These are phyloP conservation scores for Resseliella maxima DNA, from an alignment of 2,888 invertebrate species.

Conservation along the genomic window DNA sequence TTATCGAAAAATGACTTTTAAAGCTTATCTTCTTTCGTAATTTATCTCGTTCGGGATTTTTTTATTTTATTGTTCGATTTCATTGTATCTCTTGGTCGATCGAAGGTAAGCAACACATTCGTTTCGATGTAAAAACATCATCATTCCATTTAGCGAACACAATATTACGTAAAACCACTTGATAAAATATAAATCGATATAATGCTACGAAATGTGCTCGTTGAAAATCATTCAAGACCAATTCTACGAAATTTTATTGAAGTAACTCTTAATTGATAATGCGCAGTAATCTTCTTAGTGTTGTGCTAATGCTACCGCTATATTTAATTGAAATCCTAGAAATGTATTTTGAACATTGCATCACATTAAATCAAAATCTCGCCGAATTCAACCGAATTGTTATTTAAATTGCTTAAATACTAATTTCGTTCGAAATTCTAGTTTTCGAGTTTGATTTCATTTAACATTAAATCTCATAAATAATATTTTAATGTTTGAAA, in stretches of 20 bases:
- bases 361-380: not conserved
- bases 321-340: not conserved
- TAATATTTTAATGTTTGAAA: not conserved
- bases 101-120: no score
- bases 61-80: no score
- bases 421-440: no score
- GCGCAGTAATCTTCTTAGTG: not conserved
- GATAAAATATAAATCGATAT: not conserved
- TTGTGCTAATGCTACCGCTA: not conserved
- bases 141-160: not conserved
- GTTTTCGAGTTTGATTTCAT: no score
- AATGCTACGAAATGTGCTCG: not conserved
- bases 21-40: not conserved
- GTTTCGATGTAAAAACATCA: not conserved
- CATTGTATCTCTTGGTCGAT: no score
- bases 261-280: not conserved
- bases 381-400: no score
- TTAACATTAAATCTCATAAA: not conserved
- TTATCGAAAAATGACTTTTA: constrained; percentile 37
- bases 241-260: not conserved
- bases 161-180: not conserved
- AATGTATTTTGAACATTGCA: not conserved
- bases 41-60: not conserved
- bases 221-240: not conserved
- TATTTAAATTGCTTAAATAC: no score